phyloP scores from a whole-genome alignment of 2,888 invertebrate species.

The Idaea straminata region DNA sequence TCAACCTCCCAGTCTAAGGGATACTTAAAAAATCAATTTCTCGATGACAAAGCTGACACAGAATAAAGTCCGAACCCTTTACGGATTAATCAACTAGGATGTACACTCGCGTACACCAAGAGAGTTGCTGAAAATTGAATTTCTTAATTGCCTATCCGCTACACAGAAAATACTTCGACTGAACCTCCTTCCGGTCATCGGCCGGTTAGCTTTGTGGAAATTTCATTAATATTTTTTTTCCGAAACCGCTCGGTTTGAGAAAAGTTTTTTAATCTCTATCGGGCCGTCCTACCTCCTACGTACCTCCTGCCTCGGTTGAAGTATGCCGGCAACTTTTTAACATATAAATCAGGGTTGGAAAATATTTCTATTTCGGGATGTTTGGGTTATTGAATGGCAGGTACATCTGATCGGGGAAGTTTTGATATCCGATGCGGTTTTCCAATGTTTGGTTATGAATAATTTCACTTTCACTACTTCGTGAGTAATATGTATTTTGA shows the following conservation, averaged over 20 bases:
- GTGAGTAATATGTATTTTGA: too few relatives aligned
- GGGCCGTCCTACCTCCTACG: conserved; percentile 21
- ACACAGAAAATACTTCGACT: conserved; percentile 61
- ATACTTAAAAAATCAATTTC: conserved; percentile 21
- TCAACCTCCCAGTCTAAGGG: conserved; percentile 13
- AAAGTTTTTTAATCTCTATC: conserved; percentile 72
- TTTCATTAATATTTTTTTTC: conserved; percentile 67
- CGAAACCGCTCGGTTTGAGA: conserved; percentile 43
- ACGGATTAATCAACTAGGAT: conserved; percentile 20
- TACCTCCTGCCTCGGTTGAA: conserved; percentile 11
- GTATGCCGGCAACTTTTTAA: conserved; percentile 26
- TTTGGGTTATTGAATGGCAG: not conserved
- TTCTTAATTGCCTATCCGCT: conserved; percentile 66
- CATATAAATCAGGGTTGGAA: conserved; percentile 11
- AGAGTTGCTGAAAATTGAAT: conserved; percentile 52
- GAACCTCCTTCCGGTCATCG: conserved; percentile 62
- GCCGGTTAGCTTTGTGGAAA: conserved; percentile 51
- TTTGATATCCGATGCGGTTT: too few relatives aligned
- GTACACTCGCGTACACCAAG: conserved; percentile 3
- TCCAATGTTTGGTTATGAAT: too few relatives aligned
- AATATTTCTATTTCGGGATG: not conserved
- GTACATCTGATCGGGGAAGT: not conserved
- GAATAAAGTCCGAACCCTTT: conserved; percentile 12
- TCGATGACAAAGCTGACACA: conserved; percentile 22
- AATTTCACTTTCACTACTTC: too few relatives aligned